Conservation (phyloP, 35 echinoderm and acorn worm species). For the Heliocidaris erythrogramma region DNA sequence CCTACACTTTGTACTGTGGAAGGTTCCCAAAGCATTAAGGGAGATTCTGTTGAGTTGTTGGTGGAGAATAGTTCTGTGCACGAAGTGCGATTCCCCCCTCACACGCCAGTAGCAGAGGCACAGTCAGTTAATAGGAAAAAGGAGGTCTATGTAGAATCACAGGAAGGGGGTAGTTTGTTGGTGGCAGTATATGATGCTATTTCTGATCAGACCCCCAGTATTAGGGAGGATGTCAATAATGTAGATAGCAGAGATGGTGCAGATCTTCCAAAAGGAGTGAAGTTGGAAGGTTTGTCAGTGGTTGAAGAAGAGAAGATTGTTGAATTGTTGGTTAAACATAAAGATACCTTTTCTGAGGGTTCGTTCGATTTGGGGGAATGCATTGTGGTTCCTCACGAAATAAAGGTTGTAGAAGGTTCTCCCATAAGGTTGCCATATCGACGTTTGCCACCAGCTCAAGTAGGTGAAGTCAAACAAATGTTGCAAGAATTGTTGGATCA, state of each 20-base stretch:
- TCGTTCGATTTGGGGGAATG: conserved; percentile 47
- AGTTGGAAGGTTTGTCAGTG: conserved; percentile 4
- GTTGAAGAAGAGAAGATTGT: conserved; percentile 17
- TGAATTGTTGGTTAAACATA: background rate
- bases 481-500: conserved; percentile 46
- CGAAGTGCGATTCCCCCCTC: background rate
- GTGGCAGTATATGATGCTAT: background rate
- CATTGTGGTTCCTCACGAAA: conserved; percentile 47
- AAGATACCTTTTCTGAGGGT: conserved; percentile 35
- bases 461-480: conserved; percentile 27
- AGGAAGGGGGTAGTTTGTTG: background rate
- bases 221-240: no score
- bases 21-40: background rate
- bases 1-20: background rate
- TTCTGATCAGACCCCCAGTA: no score
- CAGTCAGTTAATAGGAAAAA: background rate
- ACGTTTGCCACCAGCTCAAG: background rate
- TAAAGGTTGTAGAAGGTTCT: background rate
- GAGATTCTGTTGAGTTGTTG: background rate
- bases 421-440: conserved; percentile 27
- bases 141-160: background rate
- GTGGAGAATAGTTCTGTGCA: background rate
- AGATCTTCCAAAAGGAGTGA: conserved; percentile 22
- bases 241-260: background rate
- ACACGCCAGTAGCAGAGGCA: background rate